Evolutionary conservation across 2,888 invertebrate genomes (phyloP), one percentile per base, ranked within the genome.

Genomic region (Xiphydria camelus): DNA sequence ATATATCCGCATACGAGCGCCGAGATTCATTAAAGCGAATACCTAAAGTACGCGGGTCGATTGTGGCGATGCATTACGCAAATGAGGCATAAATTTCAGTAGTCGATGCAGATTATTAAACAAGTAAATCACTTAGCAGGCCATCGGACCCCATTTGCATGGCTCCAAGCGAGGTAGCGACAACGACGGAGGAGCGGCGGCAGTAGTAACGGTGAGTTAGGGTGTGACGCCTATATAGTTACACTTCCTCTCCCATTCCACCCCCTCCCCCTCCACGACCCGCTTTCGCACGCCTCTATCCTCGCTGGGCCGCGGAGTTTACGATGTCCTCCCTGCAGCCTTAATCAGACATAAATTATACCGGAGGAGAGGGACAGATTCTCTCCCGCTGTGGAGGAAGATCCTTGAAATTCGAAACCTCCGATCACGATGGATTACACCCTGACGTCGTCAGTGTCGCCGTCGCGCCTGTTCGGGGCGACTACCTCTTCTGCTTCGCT

Each of bases 101-200:
- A 53, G 47, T 59, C 63, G 50, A 62, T 66, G 58, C 52, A 55
- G 57, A 60, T 64, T 64, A 62, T 64, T 61, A 66, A 64, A 60
- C 59, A 56, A 59, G 53, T 62, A 59, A 64, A 65, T 62, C 58
- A 57, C 55, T 62, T 50, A 55, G 51, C 37, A 46, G 41, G 45
- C 48, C 47, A 49, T 55, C 49, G 44, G 34, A 23, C 47, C 31
- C 43, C 50, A 54, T 59, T 55, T 55, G 46, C 59, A 55, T 26
- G 26, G 10, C 5, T 10, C 5, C 26, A 26, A 14, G 14, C 12
- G 14, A 14, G 26, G 26, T 26, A 14, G 17, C 17, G 34, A 7
- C 18, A 32, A 36, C 31, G 20, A 4, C 22, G 10, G 14, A 14
- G 7, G 25, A 7, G 15, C n/a, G 6, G 12, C 25, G 10, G 20